These are phyloP conservation scores for Drosophila formosana DNA, from an alignment of 2,888 invertebrate genomes.

Conservation along the genomic window DNA sequence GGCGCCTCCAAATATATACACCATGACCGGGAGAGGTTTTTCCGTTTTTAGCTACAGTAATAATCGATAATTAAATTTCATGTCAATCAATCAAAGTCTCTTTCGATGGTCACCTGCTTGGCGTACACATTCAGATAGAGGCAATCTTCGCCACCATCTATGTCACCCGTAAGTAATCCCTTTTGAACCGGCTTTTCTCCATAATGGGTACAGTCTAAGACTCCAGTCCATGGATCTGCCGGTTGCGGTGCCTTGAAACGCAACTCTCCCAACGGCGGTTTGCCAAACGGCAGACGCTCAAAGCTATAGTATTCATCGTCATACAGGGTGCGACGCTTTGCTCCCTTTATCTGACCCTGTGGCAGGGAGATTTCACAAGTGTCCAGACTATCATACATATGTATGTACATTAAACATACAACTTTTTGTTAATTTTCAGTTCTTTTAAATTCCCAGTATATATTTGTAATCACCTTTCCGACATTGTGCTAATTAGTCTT, in stretches of 20 bases:
- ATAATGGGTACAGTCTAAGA: slow-evolving; percentile 82
- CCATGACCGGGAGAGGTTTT: slow-evolving; percentile 83
- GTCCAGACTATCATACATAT: slow-evolving; percentile 36
- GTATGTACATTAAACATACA: not conserved
- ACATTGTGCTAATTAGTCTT: slow-evolving; percentile 35
- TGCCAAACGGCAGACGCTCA: slow-evolving; percentile 78
- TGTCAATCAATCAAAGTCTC: slow-evolving; percentile 20
- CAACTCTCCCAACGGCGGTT: slow-evolving; percentile 78
- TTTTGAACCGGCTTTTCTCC: slow-evolving; percentile 81
- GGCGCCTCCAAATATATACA: slow-evolving; percentile 86
- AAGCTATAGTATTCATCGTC: slow-evolving; percentile 75
- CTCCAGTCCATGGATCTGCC: slow-evolving; percentile 83
- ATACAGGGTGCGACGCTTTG: slow-evolving; percentile 52
- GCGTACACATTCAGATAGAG: slow-evolving; percentile 86
- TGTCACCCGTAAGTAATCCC: slow-evolving; percentile 62
- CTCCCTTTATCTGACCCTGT: slow-evolving; percentile 62
- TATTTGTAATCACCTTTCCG: slow-evolving; percentile 42
- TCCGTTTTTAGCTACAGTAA: slow-evolving; percentile 51
- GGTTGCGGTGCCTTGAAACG: slow-evolving; percentile 84
- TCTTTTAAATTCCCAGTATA: not conserved
- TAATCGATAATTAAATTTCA: slow-evolving; percentile 9
- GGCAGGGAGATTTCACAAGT: slow-evolving; percentile 60
- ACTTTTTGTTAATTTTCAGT: not conserved
- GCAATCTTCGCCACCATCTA: slow-evolving; percentile 86
- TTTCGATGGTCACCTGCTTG: slow-evolving; percentile 71